These are phyloP conservation scores for Idris sp. DNA, from an alignment of 1,140 invertebrate species.

Conservation along the genomic window DNA sequence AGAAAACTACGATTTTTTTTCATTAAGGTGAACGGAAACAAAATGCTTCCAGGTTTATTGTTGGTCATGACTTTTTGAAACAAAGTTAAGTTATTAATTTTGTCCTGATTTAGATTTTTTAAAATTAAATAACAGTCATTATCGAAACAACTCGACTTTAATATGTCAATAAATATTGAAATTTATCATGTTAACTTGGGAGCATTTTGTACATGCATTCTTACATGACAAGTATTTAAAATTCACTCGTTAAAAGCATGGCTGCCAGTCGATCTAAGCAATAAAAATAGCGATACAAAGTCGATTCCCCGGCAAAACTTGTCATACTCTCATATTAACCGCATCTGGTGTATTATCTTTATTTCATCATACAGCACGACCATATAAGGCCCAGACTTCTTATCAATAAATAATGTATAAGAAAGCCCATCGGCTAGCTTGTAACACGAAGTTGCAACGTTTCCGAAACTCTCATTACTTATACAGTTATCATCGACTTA, in stretches of 20 bases:
- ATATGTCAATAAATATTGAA: no score
- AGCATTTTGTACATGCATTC: no score
- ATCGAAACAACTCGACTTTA: no score
- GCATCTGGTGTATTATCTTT: conserved; percentile 52
- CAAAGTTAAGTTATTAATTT: no score
- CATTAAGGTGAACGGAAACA: no score
- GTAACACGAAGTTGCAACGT: conserved; percentile 6
- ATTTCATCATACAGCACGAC: conserved; percentile 40
- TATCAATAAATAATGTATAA: conserved; percentile 59
- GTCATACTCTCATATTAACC: conserved; percentile 22
- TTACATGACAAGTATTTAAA: conserved; percentile 4
- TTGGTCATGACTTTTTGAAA: no score
- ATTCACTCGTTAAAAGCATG: conserved; percentile 17
- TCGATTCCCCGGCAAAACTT: conserved; percentile 1
- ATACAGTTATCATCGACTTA: conserved; percentile 36
- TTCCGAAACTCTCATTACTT: conserved; percentile 25
- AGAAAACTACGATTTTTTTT: no score
- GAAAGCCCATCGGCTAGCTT: conserved; percentile 21
- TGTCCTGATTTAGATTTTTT: no score
- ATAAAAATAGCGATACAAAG: conserved; percentile 17
- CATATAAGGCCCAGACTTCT: conserved; percentile 35
- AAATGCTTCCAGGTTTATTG: no score
- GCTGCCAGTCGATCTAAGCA: conserved; percentile 1
- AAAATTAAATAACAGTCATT: no score
- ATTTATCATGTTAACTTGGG: no score